Evolutionary conservation across 2,797 vertebrate species (phyloP).

Genomic region (Poecilia velifera): DNA sequence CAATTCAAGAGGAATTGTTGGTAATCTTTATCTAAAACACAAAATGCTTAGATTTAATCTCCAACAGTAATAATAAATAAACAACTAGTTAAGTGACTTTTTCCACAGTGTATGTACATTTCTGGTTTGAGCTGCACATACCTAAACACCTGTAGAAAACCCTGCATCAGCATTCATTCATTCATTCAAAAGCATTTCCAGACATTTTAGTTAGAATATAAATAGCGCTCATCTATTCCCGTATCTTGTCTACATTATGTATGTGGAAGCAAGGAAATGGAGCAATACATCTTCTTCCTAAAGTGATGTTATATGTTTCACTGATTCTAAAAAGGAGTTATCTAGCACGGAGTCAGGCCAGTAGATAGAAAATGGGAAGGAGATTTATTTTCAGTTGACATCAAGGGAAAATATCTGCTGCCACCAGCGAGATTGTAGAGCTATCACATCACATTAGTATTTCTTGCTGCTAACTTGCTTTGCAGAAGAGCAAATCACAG

Average conservation of each 20-base stretch:
- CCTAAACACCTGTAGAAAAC: background rate
- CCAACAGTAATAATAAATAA: background rate
- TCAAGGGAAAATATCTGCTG: constrained; percentile 24
- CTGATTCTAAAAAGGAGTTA: constrained; percentile 8
- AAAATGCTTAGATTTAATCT: background rate
- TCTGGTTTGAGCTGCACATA: background rate
- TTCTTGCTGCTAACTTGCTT: constrained; percentile 23
- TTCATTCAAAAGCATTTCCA: background rate
- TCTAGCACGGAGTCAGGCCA: background rate
- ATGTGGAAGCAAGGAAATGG: constrained; percentile 22
- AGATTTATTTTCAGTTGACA: constrained; percentile 37
- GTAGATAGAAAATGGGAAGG: constrained; percentile 3
- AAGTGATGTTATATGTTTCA: constrained; percentile 34
- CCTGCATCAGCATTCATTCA: background rate
- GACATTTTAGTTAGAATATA: background rate
- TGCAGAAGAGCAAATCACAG: constrained; percentile 22
- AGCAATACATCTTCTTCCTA: constrained; percentile 16
- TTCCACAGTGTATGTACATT: background rate
- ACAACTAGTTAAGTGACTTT: background rate
- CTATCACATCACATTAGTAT: constrained; percentile 53
- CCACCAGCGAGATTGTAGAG: constrained; percentile 32
- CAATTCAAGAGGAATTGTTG: background rate
- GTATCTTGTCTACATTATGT: constrained; percentile 1
- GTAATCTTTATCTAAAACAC: background rate
- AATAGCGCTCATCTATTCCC: constrained; percentile 1